Evolutionary conservation across 1,140 invertebrate species (phyloP), one percentile per base, ranked within the genome.

Genomic region (Drosophila pruinosa): DNA sequence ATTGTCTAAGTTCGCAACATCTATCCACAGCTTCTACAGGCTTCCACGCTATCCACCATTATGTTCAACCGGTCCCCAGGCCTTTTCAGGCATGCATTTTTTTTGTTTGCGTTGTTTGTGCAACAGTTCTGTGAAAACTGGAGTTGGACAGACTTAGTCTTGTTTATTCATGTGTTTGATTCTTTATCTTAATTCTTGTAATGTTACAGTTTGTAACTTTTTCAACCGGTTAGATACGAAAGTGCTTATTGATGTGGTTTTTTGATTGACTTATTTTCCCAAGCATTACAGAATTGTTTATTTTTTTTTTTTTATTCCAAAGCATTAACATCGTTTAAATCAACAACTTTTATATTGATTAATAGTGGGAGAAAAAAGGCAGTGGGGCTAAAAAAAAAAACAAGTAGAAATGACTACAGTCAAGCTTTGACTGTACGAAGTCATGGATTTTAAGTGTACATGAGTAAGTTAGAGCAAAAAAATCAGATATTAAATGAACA

Each of bases 111-210:
- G 57, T 80, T 85, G 81, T 85, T 85, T 85, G 80, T 85, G 64
- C 77, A 86, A 86, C 80, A 85, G 81, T 85, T 70, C 63, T 86
- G 71, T 34, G 63, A 17, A 26, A 38, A 31, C 26, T 36, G 48
- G 7, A 36, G 19, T 19, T n/a, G 57, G 12, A 24, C 14, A 41
- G 34, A 0, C 75, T 72, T 75, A 59, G 65, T 74, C 73, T 82
- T 82, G 74, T 78, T 82, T 82, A 76, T 85, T 80, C 73, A 80
- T 85, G 68, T 86, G 76, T 71, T 85, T 80, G 72, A 85, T 85
- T 79, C 75, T 73, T 75, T 47, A 48, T 8, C 31, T 50, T 10
- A 3, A 21, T 15, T 28, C 12, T 38, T 31, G 14, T 21, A 7
- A 8, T 15, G 15, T 14, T 4, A 72, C 75, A 75, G 75, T 76